A percentile compares a stretch with the other conserved stretches of the same genome.
Conservation (phyloP, 1,140 invertebrate genomes). For the Ips nitidus region DNA sequence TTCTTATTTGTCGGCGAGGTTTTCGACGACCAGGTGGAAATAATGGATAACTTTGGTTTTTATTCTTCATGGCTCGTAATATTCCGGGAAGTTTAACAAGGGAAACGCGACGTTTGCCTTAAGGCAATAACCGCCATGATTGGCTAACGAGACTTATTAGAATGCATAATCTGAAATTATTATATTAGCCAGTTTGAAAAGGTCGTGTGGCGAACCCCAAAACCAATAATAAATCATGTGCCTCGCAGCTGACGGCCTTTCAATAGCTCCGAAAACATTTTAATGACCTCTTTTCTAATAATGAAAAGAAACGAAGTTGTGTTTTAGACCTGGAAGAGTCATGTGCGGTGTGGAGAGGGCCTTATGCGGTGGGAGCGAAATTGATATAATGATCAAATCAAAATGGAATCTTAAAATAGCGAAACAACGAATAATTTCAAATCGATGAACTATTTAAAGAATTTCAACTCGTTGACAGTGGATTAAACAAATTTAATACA, state of each 20-base stretch:
- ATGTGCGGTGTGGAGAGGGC: no score
- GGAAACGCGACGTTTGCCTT: not conserved
- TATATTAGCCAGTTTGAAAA: not conserved
- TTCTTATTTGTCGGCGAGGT: slow-evolving; percentile 15
- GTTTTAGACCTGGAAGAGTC: no score
- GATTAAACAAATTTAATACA: no score
- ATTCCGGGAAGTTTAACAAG: not conserved
- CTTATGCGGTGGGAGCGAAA: no score
- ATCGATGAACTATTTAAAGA: no score
- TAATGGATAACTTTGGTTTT: not conserved
- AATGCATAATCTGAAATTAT: not conserved
- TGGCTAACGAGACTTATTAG: not conserved
- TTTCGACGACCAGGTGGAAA: slow-evolving; percentile 7
- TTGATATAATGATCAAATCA: no score
- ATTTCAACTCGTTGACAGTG: no score
- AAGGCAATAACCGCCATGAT: not conserved
- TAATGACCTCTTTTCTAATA: not conserved
- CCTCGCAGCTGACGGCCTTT: not conserved
- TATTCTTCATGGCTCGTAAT: not conserved
- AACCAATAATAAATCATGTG: slow-evolving; percentile 2
- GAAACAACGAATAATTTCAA: no score
- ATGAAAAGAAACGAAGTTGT: not conserved
- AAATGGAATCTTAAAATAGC: no score
- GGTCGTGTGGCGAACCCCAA: slow-evolving; percentile 1
- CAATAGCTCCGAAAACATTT: slow-evolving; percentile 1